A percentile compares a stretch with the other conserved stretches of the same genome.
Conservation (phyloP, 2,113 vertebrate genomes). For the Dicerorhinus sumatrensis region DNA sequence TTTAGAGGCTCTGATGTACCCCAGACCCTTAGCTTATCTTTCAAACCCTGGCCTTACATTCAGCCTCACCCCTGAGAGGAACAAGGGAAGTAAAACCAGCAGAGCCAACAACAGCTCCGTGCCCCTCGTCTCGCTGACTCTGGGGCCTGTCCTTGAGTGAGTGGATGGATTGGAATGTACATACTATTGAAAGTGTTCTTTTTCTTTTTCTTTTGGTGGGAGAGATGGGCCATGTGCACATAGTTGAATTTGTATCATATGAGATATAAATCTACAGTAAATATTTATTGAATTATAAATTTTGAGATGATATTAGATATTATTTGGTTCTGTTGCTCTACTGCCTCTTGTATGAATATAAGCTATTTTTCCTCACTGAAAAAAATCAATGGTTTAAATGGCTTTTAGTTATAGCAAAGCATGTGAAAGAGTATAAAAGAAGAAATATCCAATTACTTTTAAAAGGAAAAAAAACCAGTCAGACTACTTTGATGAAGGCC, state of each 20-base stretch:
- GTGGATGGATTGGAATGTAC: not conserved
- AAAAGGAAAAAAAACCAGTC: not conserved
- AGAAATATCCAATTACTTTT: constrained; percentile 54
- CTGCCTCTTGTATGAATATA: constrained; percentile 8
- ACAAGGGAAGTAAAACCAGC: not conserved
- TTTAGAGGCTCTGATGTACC: not conserved
- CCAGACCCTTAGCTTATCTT: not conserved
- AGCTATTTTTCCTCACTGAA: not conserved
- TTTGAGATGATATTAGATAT: not conserved
- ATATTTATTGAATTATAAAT: constrained; percentile 58
- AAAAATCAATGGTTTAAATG: constrained; percentile 4
- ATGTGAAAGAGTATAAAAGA: constrained; percentile 21
- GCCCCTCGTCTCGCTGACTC: not conserved
- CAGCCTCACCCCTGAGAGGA: not conserved
- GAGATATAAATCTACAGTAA: not conserved
- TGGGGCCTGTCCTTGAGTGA: not conserved
- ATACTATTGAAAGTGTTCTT: not conserved
- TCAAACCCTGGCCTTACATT: not conserved
- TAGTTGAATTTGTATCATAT: not conserved
- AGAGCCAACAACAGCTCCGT: fast-evolving
- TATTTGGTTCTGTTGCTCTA: not conserved
- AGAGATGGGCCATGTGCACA: not conserved
- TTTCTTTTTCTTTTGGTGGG: not conserved
- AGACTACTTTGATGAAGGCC: constrained; percentile 53
- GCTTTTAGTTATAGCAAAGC: constrained; percentile 25